Evolutionary conservation across 2,888 invertebrate genomes (phyloP).

Genomic region (Troilus luridus): DNA sequence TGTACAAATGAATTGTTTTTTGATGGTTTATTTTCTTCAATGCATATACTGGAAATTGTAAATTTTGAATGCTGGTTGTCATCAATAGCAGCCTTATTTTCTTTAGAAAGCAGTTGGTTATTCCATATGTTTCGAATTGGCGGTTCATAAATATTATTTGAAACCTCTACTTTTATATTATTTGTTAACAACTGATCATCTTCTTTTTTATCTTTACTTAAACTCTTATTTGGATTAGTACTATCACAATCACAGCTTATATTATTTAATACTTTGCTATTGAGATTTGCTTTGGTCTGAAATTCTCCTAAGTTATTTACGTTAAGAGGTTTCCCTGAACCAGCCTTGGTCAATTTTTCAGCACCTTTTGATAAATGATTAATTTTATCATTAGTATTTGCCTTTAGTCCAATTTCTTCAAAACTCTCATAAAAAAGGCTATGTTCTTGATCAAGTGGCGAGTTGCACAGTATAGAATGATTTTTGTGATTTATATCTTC

Average conservation of each 20-base stretch:
- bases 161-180: background rate
- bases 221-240: background rate
- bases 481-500: background rate
- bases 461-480: background rate
- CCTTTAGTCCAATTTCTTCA: background rate
- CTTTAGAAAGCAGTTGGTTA: background rate
- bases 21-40: background rate
- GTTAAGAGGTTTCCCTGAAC: background rate
- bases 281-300: background rate
- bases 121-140: background rate
- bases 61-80: background rate
- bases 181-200: background rate
- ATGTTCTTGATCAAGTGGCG: background rate
- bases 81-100: background rate
- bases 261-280: background rate
- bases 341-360: background rate
- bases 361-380: background rate
- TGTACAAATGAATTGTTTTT: background rate
- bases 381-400: background rate
- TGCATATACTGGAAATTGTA: background rate
- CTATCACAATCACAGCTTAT: background rate
- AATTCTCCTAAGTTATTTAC: background rate
- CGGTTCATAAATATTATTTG: background rate
- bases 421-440: background rate
- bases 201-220: background rate